phyloP scores from a whole-genome alignment of 2,888 invertebrate species.

The Acronicta alni region DNA sequence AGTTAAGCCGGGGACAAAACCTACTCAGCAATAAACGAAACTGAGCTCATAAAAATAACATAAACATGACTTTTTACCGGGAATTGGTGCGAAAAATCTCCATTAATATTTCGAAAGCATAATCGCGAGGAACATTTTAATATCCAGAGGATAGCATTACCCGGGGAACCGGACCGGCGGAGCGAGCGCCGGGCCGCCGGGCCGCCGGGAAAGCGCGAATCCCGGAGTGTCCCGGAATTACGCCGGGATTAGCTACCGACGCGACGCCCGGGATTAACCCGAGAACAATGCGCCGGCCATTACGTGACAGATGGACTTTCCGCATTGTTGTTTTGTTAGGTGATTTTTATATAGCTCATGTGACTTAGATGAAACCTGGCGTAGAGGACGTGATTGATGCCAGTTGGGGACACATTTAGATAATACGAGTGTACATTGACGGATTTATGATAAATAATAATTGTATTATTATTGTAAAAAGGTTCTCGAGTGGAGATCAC shows the following conservation, averaged over 20 bases:
- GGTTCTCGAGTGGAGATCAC: too few relatives aligned
- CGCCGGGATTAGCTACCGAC: slow-evolving; percentile 69
- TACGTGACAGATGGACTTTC: slow-evolving; percentile 63
- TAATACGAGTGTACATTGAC: not conserved
- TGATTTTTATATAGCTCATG: slow-evolving; percentile 43
- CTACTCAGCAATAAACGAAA: slow-evolving; percentile 38
- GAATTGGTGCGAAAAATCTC: slow-evolving; percentile 47
- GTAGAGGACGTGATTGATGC: slow-evolving; percentile 42
- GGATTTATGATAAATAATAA: too few relatives aligned
- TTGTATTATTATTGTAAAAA: too few relatives aligned
- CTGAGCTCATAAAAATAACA: slow-evolving; percentile 38
- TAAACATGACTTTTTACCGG: slow-evolving; percentile 46
- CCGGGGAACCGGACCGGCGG: slow-evolving; percentile 49
- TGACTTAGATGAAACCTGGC: slow-evolving; percentile 46
- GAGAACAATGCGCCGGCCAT: slow-evolving; percentile 70
- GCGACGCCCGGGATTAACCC: slow-evolving; percentile 64
- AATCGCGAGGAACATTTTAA: slow-evolving; percentile 60
- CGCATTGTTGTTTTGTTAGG: slow-evolving; percentile 53
- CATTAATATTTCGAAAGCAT: slow-evolving; percentile 55
- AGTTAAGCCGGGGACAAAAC: slow-evolving; percentile 3
- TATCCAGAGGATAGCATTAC: slow-evolving; percentile 57
- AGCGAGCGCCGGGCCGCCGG: slow-evolving; percentile 33
- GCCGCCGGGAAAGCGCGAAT: slow-evolving; percentile 36
- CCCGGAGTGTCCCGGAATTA: slow-evolving; percentile 65
- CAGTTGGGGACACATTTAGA: slow-evolving; percentile 10